Evolutionary conservation across 2,797 vertebrate genomes (phyloP), one percentile per base, ranked within the genome.

Genomic region (Rhinogobio ventralis): DNA sequence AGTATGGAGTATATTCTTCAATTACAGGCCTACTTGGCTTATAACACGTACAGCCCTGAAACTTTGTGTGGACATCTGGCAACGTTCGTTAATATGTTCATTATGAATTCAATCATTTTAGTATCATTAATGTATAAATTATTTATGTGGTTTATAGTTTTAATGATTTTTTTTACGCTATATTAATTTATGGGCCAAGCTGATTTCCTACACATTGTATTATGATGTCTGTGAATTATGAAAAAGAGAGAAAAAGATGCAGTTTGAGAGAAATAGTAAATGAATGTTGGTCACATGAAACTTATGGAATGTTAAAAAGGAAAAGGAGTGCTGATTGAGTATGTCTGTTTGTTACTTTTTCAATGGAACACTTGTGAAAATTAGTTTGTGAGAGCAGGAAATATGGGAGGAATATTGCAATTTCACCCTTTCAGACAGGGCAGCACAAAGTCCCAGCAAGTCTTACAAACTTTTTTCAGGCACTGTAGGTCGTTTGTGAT

Each of bases 1-100:
- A 83, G 49, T 33, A 66, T 83, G 81, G 28, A 39, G 57, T 39
- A 75, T 71, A 55, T 71, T 83, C 20, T 64, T 45, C 36, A 71
- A 82, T 60, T 62, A 45, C 46, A 53, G 66, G 45, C 33, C n/a
- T 46, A 10, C 33, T 84, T 28, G 6, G 39, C 36, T 79, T 84
- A 36, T 33, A 60, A 39, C 64, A 68, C 7, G 6, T 17, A 30
- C 39, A 30, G 25, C 62, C 15, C 53, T 49, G 51, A 71, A 49
- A 14, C 53, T 79, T 67, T 28, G 13, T 46, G 19, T 46, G 46
- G 49, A 60, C 62, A 69, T 69, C 51, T 60, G 67, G 53, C 6
- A 3, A 20, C 1, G 3, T 36, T 51, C 30, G 20, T 28, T 84
- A 62, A 71, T 49, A 42, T 20, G 2, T 30, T 76, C 17, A 68